Evolutionary conservation across 2,113 vertebrate species (phyloP).

Genomic region (Sceloporus tristichus): DNA sequence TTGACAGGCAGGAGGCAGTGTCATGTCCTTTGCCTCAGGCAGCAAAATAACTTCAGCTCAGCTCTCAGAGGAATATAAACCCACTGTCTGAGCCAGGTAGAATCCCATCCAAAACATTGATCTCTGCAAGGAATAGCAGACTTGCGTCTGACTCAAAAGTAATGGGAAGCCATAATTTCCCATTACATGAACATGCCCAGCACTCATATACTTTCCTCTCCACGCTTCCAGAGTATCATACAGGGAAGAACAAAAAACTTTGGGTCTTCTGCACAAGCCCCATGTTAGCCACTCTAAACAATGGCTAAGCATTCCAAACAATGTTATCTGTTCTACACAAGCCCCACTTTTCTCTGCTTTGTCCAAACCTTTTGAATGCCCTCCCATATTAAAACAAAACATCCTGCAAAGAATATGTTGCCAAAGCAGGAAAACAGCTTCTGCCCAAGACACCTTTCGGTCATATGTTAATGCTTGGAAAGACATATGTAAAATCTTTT

Average conservation of each 20-base stretch:
- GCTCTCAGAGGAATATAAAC: not conserved
- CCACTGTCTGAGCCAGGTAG: not conserved
- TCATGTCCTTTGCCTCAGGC: not conserved
- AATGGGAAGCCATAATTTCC: not conserved
- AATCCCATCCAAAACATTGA: not conserved
- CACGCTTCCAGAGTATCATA: not conserved
- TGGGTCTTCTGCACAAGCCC: not conserved
- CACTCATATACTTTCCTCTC: not conserved
- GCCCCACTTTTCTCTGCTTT: not conserved
- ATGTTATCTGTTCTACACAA: not conserved
- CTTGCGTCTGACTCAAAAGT: not conserved
- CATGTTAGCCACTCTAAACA: not conserved
- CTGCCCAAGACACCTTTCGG: too few relatives aligned
- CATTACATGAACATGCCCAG: not conserved
- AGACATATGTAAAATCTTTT: not conserved
- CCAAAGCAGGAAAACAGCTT: not conserved
- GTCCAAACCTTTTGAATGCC: not conserved
- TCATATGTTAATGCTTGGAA: not conserved
- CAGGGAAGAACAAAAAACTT: not conserved
- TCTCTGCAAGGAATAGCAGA: not conserved
- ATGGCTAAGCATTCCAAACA: too few relatives aligned
- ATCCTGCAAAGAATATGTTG: not conserved
- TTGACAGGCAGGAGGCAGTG: not conserved
- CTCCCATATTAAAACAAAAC: not conserved
- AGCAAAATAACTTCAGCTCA: not conserved